These are phyloP conservation scores for Indri indri DNA, from an alignment of 2,113 vertebrate genomes.

Conservation along the genomic window DNA sequence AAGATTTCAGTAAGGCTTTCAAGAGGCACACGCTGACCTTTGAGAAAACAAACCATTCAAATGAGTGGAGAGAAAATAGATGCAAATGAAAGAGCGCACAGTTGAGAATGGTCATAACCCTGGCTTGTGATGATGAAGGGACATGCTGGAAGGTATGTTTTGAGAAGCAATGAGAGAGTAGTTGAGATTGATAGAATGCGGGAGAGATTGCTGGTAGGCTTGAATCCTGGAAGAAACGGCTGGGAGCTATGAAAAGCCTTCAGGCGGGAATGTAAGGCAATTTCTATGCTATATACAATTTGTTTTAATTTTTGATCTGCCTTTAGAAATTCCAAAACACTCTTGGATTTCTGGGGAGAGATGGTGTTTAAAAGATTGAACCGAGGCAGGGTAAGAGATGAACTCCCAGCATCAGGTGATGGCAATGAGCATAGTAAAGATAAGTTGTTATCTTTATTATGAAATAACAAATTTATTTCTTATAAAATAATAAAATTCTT, in stretches of 20 bases:
- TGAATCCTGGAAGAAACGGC: not conserved
- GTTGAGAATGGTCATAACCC: not conserved
- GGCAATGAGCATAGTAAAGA: not conserved
- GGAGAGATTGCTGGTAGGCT: not conserved
- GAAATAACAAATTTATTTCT: not conserved
- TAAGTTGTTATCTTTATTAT: not conserved
- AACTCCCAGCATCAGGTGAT: not conserved
- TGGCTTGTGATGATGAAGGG: not conserved
- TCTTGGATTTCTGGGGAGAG: not conserved
- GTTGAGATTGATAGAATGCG: not conserved
- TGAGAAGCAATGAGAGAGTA: not conserved
- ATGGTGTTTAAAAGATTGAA: not conserved
- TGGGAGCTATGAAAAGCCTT: not conserved
- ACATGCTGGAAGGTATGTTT: not conserved
- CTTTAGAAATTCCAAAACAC: not conserved
- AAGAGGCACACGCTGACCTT: not conserved
- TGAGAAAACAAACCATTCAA: not conserved
- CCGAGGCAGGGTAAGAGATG: not conserved
- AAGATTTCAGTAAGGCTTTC: not conserved
- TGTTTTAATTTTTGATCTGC: not conserved
- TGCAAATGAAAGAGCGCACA: not conserved
- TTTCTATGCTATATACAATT: not conserved
- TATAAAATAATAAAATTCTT: not conserved
- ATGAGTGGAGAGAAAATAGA: not conserved
- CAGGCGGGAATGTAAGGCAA: not conserved